Conservation (phyloP, 1,140 invertebrate species). For the Procambarus clarkii region DNA sequence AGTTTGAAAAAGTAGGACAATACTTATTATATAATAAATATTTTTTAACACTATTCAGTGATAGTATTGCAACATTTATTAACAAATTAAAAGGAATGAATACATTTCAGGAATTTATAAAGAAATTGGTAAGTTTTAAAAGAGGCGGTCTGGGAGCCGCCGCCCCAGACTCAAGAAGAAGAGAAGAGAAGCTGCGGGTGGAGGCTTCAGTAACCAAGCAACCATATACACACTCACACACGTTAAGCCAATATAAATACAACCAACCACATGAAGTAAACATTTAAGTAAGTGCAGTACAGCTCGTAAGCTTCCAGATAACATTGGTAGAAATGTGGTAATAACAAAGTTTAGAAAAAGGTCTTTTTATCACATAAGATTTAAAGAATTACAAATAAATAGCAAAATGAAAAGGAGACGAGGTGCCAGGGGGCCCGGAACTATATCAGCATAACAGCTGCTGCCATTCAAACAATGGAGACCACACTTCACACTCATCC, state of each 20-base stretch:
- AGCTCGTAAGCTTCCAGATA: background rate
- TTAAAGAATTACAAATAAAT: background rate
- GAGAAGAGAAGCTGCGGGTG: background rate
- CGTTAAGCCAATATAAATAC: conserved; percentile 8
- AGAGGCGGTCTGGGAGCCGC: background rate
- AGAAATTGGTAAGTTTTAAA: background rate
- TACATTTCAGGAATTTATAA: background rate
- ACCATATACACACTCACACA: conserved; percentile 8
- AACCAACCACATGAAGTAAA: background rate
- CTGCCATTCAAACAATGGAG: too few species aligned
- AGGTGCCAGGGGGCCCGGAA: too few species aligned
- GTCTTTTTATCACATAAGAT: background rate
- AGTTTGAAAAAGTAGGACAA: too few species aligned
- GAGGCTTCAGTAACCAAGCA: background rate
- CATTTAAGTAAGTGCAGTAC: background rate
- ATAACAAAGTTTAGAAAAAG: background rate
- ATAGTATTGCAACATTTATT: background rate
- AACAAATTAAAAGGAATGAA: background rate
- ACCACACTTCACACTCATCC: too few species aligned
- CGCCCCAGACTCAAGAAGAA: background rate
- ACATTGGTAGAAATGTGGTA: background rate
- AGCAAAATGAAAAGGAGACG: too few species aligned
- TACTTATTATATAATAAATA: background rate
- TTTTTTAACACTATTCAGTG: background rate
- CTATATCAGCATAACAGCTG: too few species aligned